A percentile compares a stretch with the other conserved stretches of the same genome.
Conservation (phyloP, 2,888 invertebrate species). For the Acrobasis suavella region DNA sequence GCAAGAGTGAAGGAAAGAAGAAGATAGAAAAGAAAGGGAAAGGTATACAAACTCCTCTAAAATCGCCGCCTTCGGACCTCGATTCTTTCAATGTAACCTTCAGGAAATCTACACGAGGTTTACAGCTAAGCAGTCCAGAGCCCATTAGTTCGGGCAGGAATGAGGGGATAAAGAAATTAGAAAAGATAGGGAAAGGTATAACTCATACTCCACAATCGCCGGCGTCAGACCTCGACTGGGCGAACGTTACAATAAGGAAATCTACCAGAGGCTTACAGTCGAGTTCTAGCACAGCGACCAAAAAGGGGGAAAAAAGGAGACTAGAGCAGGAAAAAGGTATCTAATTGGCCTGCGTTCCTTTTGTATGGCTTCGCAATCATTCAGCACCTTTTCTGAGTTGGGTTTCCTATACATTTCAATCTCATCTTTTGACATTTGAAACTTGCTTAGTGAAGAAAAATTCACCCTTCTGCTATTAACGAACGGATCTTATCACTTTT, state of each 20-base stretch:
- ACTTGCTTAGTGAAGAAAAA: too few relatives aligned
- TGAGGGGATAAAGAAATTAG: slow-evolving; percentile 26
- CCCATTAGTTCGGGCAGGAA: slow-evolving; percentile 16
- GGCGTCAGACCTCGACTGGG: not conserved
- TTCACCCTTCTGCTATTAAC: too few relatives aligned
- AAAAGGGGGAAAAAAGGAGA: not conserved
- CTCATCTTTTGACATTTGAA: too few relatives aligned
- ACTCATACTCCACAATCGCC: not conserved
- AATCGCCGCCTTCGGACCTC: slow-evolving; percentile 46
- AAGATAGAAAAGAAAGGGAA: slow-evolving; percentile 27
- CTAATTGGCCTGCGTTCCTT: not conserved
- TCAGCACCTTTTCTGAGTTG: too few relatives aligned
- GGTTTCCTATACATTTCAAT: too few relatives aligned
- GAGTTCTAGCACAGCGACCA: not conserved
- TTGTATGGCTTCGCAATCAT: too few relatives aligned
- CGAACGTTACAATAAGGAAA: not conserved
- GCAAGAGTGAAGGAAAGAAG: not conserved
- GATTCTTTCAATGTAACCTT: slow-evolving; percentile 62
- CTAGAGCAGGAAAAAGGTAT: not conserved
- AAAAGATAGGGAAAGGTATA: slow-evolving; percentile 33
- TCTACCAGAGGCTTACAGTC: not conserved
- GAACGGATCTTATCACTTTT: too few relatives aligned
- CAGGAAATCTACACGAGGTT: slow-evolving; percentile 11
- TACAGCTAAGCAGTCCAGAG: not conserved
- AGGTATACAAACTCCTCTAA: slow-evolving; percentile 29